These are phyloP conservation scores for Apamea anceps DNA, from an alignment of 2,888 invertebrate species.

Conservation along the genomic window DNA sequence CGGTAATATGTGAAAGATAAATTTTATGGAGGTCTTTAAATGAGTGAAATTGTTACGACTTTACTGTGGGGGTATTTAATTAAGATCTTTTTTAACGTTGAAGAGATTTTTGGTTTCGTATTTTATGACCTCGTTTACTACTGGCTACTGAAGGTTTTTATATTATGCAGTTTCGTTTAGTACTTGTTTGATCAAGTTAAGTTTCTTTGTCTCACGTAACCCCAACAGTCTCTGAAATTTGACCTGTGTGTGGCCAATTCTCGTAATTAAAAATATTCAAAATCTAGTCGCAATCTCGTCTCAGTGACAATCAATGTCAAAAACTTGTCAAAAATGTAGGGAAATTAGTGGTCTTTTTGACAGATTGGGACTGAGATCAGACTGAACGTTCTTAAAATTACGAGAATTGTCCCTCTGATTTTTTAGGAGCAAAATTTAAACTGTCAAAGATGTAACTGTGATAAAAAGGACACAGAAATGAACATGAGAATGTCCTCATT, in stretches of 20 bases:
- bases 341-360: background rate
- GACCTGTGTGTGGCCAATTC: background rate
- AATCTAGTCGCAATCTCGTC: background rate
- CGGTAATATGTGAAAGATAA: constrained; percentile 41
- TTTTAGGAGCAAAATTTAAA: background rate
- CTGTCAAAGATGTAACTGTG: background rate
- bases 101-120: background rate
- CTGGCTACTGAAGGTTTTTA: background rate
- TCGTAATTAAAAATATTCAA: background rate
- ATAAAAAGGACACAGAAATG: background rate
- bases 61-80: constrained; percentile 6
- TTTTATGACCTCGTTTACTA: background rate
- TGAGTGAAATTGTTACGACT: constrained; percentile 34
- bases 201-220: background rate
- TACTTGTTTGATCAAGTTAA: background rate
- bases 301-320: no score
- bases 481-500: constrained; percentile 1
- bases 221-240: background rate
- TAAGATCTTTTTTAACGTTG: background rate
- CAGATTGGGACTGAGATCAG: background rate
- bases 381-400: background rate
- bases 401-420: background rate
- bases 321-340: background rate
- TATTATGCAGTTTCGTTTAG: background rate
- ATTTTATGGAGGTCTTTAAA: constrained; percentile 53